Percentiles rank a stretch among this genome's conserved stretches.
These are phyloP conservation scores for Lottia gigantea DNA, from an alignment of 2,888 invertebrate species.

Conservation along the genomic window DNA sequence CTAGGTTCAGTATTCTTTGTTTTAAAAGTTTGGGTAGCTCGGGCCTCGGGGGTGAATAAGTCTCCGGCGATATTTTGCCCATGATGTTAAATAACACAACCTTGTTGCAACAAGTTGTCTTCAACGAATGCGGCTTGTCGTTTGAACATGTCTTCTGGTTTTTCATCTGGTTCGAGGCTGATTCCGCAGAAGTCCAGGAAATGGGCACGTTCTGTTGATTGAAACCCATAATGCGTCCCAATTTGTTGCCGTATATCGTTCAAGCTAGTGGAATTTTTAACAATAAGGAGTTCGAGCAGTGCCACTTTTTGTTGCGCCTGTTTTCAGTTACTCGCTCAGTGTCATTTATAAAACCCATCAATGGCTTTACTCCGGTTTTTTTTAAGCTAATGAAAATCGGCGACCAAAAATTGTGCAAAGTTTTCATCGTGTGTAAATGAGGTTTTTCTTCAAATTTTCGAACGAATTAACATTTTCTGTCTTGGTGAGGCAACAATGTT, in stretches of 20 bases:
- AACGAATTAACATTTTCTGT: no score
- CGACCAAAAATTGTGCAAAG: no score
- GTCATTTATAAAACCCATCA: no score
- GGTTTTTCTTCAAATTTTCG: no score
- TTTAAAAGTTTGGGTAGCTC: not conserved
- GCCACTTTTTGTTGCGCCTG: no score
- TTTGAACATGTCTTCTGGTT: not conserved
- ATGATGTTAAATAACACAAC: not conserved
- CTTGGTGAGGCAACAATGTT: no score
- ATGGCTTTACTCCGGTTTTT: no score
- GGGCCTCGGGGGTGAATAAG: no score
- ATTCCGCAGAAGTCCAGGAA: not conserved
- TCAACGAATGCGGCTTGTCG: not conserved
- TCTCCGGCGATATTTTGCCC: not conserved
- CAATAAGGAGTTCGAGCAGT: not conserved
- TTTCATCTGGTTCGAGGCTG: not conserved
- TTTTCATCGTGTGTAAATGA: no score
- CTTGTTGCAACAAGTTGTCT: not conserved
- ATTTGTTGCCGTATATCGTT: not conserved
- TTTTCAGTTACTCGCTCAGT: no score
- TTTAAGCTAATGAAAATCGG: no score
- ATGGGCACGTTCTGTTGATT: not conserved
- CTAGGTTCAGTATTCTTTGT: not conserved
- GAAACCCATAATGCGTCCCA: not conserved
- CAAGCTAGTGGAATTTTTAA: not conserved